Conservation (phyloP, 2,113 vertebrate species). For the Percina caprodes region DNA sequence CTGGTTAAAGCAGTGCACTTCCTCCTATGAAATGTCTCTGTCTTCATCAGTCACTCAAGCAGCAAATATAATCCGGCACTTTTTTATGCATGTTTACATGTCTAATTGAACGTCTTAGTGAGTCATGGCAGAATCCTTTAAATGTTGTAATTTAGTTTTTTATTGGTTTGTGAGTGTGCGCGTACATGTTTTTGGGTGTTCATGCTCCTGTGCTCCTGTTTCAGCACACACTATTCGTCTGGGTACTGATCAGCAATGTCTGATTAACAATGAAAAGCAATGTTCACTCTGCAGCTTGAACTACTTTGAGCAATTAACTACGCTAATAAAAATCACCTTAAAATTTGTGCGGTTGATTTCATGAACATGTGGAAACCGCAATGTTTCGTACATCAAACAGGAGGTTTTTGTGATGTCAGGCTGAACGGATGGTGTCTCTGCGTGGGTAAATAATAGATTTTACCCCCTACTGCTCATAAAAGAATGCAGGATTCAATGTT, state of each 20-base stretch:
- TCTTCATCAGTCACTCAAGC: slow-evolving; percentile 66
- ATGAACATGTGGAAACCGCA: slow-evolving; percentile 21
- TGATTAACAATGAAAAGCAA: slow-evolving; percentile 62
- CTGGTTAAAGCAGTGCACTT: slow-evolving; percentile 57
- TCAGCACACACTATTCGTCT: slow-evolving; percentile 18
- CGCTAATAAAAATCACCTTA: slow-evolving; percentile 49
- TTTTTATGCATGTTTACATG: slow-evolving; percentile 67
- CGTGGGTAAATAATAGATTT: neutral
- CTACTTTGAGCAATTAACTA: slow-evolving; percentile 61
- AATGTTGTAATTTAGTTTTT: slow-evolving; percentile 33
- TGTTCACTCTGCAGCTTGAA: slow-evolving; percentile 54
- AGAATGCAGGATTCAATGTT: neutral
- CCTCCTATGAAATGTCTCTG: slow-evolving; percentile 64
- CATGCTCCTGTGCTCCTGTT: slow-evolving; percentile 39
- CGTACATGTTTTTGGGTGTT: slow-evolving; percentile 27
- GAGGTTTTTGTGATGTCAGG: neutral
- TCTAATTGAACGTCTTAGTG: slow-evolving; percentile 63
- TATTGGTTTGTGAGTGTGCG: slow-evolving; percentile 26
- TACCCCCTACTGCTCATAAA: neutral
- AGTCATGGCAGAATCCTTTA: slow-evolving; percentile 50
- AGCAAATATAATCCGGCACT: slow-evolving; percentile 71
- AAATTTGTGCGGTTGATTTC: slow-evolving; percentile 47
- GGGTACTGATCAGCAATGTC: slow-evolving; percentile 61
- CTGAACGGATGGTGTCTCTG: neutral
- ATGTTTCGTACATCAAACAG: slow-evolving; percentile 11